These are phyloP conservation scores for Gandaritis pyraliata DNA, from an alignment of 2,888 invertebrate species.

Conservation along the genomic window DNA sequence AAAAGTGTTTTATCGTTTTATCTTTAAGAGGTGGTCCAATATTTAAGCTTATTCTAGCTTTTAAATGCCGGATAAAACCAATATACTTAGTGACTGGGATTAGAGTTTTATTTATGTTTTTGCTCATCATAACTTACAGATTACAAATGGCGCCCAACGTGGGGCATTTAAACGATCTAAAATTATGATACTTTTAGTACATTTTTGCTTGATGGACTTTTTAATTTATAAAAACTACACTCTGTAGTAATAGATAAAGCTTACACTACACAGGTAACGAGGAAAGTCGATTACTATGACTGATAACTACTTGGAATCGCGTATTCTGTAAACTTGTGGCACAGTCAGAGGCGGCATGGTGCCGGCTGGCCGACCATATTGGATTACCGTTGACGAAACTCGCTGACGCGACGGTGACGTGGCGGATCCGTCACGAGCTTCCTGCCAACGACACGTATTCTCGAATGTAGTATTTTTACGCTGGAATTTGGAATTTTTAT, in stretches of 20 bases:
- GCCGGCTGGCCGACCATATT: slow-evolving; percentile 64
- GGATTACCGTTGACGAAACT: slow-evolving; percentile 70
- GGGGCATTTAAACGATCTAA: background rate
- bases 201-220: background rate
- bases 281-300: background rate
- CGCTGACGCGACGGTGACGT: slow-evolving; percentile 63
- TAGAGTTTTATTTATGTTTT: background rate
- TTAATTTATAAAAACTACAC: background rate
- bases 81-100: background rate
- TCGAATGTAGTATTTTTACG: slow-evolving; percentile 35
- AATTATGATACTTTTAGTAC: background rate
- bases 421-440: slow-evolving; percentile 53
- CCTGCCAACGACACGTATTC: slow-evolving; percentile 39
- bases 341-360: slow-evolving; percentile 46
- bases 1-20: slow-evolving; percentile 64
- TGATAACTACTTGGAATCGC: slow-evolving; percentile 15
- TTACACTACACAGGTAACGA: background rate
- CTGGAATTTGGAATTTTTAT: slow-evolving; percentile 42
- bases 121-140: background rate
- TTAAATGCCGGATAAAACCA: background rate
- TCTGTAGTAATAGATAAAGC: background rate
- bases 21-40: slow-evolving; percentile 48
- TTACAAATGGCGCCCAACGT: slow-evolving; percentile 9
- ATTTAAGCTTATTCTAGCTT: slow-evolving; percentile 21
- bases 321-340: slow-evolving; percentile 41